Percentiles rank a stretch among this genome's conserved stretches.
Conservation (phyloP, 2,113 vertebrate species). For the Neolamprologus modestus region DNA sequence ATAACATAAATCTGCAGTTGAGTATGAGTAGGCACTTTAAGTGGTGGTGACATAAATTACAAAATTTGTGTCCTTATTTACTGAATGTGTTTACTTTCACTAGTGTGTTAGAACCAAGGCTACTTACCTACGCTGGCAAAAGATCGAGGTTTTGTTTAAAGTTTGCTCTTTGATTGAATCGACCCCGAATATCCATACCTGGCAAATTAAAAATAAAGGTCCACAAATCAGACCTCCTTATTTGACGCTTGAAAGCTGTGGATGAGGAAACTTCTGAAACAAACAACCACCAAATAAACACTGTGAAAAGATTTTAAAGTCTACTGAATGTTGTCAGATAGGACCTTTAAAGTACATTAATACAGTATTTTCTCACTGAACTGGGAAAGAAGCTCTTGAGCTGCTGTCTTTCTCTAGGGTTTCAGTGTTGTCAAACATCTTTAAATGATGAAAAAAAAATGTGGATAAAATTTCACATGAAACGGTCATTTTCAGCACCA, state of each 20-base stretch:
- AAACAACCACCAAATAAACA: neutral
- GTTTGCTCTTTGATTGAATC: neutral
- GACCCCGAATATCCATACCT: neutral
- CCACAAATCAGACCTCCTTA: neutral
- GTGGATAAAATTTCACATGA: neutral
- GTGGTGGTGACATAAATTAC: neutral
- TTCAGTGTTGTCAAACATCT: neutral
- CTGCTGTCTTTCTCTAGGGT: neutral
- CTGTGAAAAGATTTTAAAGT: neutral
- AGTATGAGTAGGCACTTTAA: neutral
- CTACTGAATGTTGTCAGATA: neutral
- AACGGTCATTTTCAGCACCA: neutral
- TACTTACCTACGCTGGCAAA: neutral
- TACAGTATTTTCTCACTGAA: neutral
- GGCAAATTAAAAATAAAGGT: neutral
- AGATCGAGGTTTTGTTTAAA: neutral
- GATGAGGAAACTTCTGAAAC: neutral
- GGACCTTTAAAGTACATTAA: neutral
- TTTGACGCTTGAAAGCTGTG: neutral
- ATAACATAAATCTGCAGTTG: neutral
- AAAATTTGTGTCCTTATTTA: neutral
- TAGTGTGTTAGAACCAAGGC: neutral
- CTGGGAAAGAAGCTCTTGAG: neutral
- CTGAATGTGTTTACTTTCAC: neutral
- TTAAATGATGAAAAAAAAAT: fast-evolving